A percentile compares a stretch with the other conserved stretches of the same genome.
These are phyloP conservation scores for Capreolus pygargus DNA, from an alignment of 2,113 vertebrate species.

Conservation along the genomic window DNA sequence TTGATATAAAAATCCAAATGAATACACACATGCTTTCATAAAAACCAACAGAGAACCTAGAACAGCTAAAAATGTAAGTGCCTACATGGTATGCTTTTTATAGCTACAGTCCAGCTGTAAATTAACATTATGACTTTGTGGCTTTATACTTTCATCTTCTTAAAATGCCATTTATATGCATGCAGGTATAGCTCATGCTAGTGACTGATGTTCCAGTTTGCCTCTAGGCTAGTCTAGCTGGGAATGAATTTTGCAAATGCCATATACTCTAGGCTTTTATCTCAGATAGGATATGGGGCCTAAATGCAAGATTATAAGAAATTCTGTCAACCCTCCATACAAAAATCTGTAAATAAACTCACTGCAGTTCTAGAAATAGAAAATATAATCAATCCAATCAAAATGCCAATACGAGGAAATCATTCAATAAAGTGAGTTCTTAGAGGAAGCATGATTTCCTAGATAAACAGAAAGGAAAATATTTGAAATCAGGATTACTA, in stretches of 20 bases:
- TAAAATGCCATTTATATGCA: slow-evolving; percentile 67
- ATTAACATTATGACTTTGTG: slow-evolving; percentile 50
- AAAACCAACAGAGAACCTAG: neutral
- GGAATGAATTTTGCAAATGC: neutral
- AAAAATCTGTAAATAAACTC: neutral
- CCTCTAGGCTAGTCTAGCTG: slow-evolving; percentile 35
- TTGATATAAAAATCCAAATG: slow-evolving; percentile 36
- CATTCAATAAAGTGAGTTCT: neutral
- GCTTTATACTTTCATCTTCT: slow-evolving; percentile 35
- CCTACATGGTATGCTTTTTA: slow-evolving; percentile 29
- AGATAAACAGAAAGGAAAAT: slow-evolving; percentile 11
- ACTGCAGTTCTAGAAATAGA: neutral
- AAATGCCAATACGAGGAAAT: neutral
- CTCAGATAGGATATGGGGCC: neutral
- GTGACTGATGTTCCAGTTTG: slow-evolving; percentile 9
- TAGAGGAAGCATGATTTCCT: slow-evolving; percentile 10
- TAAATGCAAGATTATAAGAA: neutral
- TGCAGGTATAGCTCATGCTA: neutral
- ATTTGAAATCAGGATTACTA: slow-evolving; percentile 1
- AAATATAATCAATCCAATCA: neutral
- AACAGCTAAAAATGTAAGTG: neutral
- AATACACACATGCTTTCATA: neutral
- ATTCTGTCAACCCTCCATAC: neutral
- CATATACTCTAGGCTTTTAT: slow-evolving; percentile 19
- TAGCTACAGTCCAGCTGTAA: neutral